These are phyloP conservation scores for Galaxias olidus DNA, from an alignment of 2,797 vertebrate genomes.

Conservation along the genomic window DNA sequence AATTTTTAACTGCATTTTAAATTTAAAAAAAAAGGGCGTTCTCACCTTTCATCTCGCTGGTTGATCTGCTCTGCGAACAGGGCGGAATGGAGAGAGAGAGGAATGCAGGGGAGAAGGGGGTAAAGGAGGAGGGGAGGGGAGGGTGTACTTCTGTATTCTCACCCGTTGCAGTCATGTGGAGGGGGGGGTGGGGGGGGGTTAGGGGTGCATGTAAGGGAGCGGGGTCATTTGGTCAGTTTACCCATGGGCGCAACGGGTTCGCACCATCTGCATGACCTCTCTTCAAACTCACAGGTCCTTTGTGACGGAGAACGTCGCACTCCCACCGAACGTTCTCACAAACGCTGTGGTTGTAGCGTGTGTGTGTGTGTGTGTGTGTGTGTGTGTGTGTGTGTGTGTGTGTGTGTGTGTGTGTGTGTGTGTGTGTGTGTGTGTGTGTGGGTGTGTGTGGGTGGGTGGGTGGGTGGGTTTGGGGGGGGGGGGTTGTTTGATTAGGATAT, in stretches of 20 bases:
- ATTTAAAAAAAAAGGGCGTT: slow-evolving; percentile 49
- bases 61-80: slow-evolving; percentile 48
- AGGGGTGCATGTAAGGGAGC: not conserved
- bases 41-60: slow-evolving; percentile 61
- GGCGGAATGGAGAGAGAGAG: slow-evolving; percentile 6
- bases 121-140: slow-evolving; percentile 15
- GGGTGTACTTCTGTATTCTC: slow-evolving; percentile 55
- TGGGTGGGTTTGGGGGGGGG: no score
- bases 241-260: slow-evolving; percentile 63
- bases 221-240: slow-evolving; percentile 63
- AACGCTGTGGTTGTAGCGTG: slow-evolving; percentile 1
- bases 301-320: slow-evolving; percentile 46
- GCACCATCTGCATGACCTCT: slow-evolving; percentile 70
- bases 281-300: slow-evolving; percentile 51
- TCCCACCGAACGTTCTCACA: slow-evolving; percentile 50
- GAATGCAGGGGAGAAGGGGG: slow-evolving; percentile 45
- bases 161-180: slow-evolving; percentile 34
- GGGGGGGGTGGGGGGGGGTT: slow-evolving; percentile 31
- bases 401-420: no score
- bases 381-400: no score
- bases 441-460: no score
- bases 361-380: no score
- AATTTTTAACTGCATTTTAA: slow-evolving; percentile 63
- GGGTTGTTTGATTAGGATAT: no score
- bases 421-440: no score